Conservation (phyloP, 2,888 invertebrate species). For the Horisme vitalbata region DNA sequence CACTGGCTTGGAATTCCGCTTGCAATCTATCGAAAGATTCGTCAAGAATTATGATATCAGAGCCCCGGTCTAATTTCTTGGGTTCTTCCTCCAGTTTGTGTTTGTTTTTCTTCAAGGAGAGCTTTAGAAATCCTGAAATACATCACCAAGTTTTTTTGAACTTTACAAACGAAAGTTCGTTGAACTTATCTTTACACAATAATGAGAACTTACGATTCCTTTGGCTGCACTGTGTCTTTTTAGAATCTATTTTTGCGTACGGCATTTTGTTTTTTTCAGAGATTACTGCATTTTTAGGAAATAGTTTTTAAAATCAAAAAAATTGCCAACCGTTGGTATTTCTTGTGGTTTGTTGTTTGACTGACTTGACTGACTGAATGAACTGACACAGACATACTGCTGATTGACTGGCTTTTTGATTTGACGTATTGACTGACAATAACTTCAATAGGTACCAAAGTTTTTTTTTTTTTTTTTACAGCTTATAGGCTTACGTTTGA, state of each 20-base stretch:
- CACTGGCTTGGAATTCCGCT: constrained; percentile 50
- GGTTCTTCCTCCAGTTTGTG: constrained; percentile 42
- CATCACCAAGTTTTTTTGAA: neutral
- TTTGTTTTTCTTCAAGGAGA: constrained; percentile 68
- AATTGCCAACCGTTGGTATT: neutral
- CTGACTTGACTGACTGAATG: too few relatives aligned
- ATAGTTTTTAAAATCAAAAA: neutral
- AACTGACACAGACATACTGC: too few relatives aligned
- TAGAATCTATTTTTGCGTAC: constrained; percentile 48
- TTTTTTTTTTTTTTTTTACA: too few relatives aligned
- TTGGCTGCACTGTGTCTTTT: constrained; percentile 42
- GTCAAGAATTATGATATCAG: constrained; percentile 65
- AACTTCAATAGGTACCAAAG: too few relatives aligned
- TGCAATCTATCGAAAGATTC: constrained; percentile 66
- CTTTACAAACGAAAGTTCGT: constrained; percentile 6
- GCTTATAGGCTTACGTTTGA: too few relatives aligned
- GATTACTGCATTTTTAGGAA: neutral
- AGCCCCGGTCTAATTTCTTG: constrained; percentile 50
- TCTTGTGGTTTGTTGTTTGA: too few relatives aligned
- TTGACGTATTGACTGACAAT: too few relatives aligned
- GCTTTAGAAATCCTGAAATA: constrained; percentile 60
- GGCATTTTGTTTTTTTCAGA: constrained; percentile 5
- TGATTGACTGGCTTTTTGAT: too few relatives aligned
- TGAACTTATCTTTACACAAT: constrained; percentile 3
- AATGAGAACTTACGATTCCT: constrained; percentile 52